A percentile compares a stretch with the other conserved stretches of the same genome.
Conservation (phyloP, 2,888 invertebrate genomes). For the Drosophila percnosoma region DNA sequence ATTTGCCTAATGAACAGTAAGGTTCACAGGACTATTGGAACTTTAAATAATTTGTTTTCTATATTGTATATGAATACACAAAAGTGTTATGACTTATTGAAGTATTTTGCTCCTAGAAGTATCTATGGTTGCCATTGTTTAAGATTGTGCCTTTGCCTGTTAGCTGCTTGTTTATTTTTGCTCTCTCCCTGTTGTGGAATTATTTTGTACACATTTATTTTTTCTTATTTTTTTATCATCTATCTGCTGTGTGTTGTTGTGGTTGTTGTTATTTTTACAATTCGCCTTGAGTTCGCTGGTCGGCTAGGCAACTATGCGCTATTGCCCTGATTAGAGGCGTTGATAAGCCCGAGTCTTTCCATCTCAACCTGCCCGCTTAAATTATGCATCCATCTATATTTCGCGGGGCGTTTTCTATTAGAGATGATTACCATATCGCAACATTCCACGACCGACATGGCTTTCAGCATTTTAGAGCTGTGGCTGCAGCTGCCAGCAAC, state of each 20-base stretch:
- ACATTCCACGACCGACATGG: constrained; percentile 20
- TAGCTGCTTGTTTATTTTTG: constrained; percentile 65
- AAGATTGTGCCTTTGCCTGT: constrained; percentile 29
- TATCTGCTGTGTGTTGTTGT: constrained; percentile 47
- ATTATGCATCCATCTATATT: constrained; percentile 59
- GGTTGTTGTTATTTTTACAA: constrained; percentile 22
- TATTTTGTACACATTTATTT: constrained; percentile 72
- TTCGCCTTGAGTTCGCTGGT: constrained; percentile 20
- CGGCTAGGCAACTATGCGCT: constrained; percentile 52
- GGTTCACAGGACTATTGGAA: neutral
- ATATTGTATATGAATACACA: neutral
- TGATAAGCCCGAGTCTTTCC: constrained; percentile 59
- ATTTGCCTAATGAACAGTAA: neutral
- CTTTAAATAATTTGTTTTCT: neutral
- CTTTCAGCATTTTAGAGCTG: constrained; percentile 21
- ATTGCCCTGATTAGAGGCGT: constrained; percentile 65
- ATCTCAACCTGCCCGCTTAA: constrained; percentile 43
- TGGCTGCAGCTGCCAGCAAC: constrained; percentile 23
- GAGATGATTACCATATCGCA: constrained; percentile 52
- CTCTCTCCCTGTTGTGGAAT: constrained; percentile 63
- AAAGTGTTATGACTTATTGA: neutral
- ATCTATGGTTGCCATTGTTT: constrained; percentile 32
- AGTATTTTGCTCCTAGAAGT: neutral
- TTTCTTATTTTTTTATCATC: constrained; percentile 48
- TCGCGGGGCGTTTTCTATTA: constrained; percentile 52